phyloP scores from a whole-genome alignment of 2,113 vertebrate species.

The Xyrauchen texanus region DNA sequence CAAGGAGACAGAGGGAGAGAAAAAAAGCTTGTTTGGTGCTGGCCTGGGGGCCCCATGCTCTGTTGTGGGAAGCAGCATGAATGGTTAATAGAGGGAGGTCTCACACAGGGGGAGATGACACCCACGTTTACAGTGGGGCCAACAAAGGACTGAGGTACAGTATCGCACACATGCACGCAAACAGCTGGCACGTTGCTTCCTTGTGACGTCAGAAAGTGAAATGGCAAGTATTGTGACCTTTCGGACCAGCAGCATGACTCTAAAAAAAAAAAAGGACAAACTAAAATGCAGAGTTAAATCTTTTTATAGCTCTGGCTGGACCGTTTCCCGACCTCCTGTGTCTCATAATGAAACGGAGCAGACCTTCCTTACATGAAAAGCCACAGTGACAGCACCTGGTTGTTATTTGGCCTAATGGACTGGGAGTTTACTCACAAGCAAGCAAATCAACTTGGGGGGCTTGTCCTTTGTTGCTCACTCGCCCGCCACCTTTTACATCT shows the following conservation, averaged over 20 bases:
- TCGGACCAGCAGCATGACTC: constrained; percentile 57
- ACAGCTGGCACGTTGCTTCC: constrained; percentile 35
- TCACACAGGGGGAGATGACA: constrained; percentile 64
- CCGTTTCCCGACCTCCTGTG: constrained; percentile 75
- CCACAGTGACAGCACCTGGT: constrained; percentile 76
- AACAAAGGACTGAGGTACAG: constrained; percentile 44
- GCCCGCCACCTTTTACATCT: constrained; percentile 30
- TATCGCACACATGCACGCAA: constrained; percentile 34
- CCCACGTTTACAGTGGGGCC: constrained; percentile 51
- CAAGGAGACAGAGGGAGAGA: constrained; percentile 12
- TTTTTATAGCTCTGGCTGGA: constrained; percentile 68
- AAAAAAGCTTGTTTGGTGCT: constrained; percentile 61
- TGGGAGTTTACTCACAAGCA: constrained; percentile 68
- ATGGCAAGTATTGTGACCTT: constrained; percentile 36
- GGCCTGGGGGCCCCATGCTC: constrained; percentile 56
- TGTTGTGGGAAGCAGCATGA: constrained; percentile 65
- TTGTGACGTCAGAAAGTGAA: constrained; percentile 56
- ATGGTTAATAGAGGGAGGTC: constrained; percentile 65
- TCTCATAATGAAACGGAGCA: constrained; percentile 74
- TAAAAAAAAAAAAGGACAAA: constrained; percentile 53
- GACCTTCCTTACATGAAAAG: constrained; percentile 64
- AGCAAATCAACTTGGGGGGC: constrained; percentile 44
- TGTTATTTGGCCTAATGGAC: constrained; percentile 80
- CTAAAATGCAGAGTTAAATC: constrained; percentile 17
- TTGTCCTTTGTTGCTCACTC: constrained; percentile 63